Evolutionary conservation across 2,797 vertebrate species (phyloP), one percentile per base, ranked within the genome.

Genomic region (Sebastes steindachneri): DNA sequence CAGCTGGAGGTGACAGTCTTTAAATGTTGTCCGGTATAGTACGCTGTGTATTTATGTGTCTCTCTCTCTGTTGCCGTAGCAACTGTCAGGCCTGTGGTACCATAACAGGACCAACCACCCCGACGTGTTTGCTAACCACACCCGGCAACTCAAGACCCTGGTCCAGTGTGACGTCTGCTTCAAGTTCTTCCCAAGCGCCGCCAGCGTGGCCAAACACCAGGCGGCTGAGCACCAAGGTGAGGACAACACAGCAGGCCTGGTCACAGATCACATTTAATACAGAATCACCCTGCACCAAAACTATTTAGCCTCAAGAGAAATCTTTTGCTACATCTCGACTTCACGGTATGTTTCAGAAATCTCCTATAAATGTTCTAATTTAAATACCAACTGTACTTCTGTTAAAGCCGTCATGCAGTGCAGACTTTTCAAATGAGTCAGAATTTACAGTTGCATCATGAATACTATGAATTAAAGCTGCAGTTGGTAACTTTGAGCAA

Each of bases 1-100:
- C 10, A 19, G 8, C 33, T 15, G 17, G 7, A 62, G 29, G 17
- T 37, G 23, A 17, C 4, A 2, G 2, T 41, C 10, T 17, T 25
- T 10, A 19, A 62, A 17, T 73, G 48, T 54, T 1, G n/a, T 54
- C 19, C 11, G 8, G 15, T 25, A 15, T 17, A 7, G 7, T 23
- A 4, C n/a, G 10, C 11, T 21, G 10, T 37, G 5, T 17, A 8
- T 17, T 54, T 3, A 2, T 14, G 1, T 51, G 26, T 71, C 3
- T 55, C 3, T 73, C 10, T 78, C 10, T 78, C 33, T 82, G 79
- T 83, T 68, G 68, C 93, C 83, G 9, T 89, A 99, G 98, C 97
- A 98, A 92, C 90, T 98, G 48, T 98, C 97, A 5, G 97, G 97
- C 9, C 88, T 99, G 59, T 98, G 98, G 97, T 98, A 98, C 87